Evolutionary conservation across 2,888 invertebrate genomes (phyloP).

Genomic region (Ochropacha duplaris): DNA sequence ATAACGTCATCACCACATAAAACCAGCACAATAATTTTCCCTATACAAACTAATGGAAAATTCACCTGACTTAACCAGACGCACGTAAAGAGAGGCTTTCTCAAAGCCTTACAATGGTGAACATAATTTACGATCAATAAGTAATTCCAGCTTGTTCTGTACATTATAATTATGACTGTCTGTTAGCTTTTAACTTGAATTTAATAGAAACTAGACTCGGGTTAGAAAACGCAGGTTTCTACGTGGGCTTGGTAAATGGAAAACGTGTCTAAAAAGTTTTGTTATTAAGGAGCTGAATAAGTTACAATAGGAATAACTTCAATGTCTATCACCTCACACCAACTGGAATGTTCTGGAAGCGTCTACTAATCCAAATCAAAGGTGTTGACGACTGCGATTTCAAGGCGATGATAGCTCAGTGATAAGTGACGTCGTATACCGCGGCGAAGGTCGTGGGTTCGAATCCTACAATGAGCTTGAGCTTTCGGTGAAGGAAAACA

Average conservation of each 20-base stretch:
- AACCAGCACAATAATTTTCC: neutral
- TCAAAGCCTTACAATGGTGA: neutral
- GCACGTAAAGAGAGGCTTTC: neutral
- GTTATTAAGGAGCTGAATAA: too few species aligned
- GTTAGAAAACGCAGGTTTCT: neutral
- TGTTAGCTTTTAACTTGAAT: neutral
- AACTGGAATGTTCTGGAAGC: too few species aligned
- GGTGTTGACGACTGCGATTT: too few species aligned
- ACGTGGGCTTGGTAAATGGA: neutral
- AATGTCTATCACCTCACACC: too few species aligned
- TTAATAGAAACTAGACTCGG: neutral
- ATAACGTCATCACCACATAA: neutral
- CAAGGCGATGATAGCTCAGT: too few species aligned
- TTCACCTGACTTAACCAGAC: neutral
- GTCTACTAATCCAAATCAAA: too few species aligned
- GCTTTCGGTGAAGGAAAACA: too few species aligned
- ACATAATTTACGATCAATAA: neutral
- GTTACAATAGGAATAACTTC: too few species aligned
- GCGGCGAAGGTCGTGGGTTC: too few species aligned
- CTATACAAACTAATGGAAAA: neutral
- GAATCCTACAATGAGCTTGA: too few species aligned
- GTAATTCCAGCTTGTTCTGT: neutral
- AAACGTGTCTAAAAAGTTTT: too few species aligned
- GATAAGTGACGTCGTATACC: too few species aligned
- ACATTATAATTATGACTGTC: neutral